Evolutionary conservation across 2,888 invertebrate species (phyloP).

Genomic region (Xestia xanthographa): DNA sequence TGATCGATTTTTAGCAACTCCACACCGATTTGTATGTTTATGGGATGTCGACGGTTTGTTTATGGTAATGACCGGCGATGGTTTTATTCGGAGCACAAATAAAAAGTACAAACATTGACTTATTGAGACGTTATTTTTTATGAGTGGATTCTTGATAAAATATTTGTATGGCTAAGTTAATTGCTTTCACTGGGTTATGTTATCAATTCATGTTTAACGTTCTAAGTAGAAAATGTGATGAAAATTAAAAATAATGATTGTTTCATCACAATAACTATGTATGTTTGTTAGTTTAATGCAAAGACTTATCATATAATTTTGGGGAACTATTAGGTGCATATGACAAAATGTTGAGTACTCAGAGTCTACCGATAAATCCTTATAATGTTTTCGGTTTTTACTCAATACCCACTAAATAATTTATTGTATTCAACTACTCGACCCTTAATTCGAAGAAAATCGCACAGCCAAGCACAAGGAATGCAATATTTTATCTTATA

Average conservation of each 20-base stretch:
- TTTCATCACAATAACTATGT: background rate
- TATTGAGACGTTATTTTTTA: conserved; percentile 47
- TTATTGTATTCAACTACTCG: too few relatives aligned
- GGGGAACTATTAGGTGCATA: too few relatives aligned
- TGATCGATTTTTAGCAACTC: conserved; percentile 9
- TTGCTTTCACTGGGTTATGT: conserved; percentile 24
- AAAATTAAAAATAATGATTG: background rate
- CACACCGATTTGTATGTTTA: conserved; percentile 57
- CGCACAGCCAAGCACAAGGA: background rate
- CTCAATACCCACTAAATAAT: too few relatives aligned
- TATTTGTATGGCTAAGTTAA: conserved; percentile 27
- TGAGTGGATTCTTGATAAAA: conserved; percentile 56
- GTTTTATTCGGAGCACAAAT: conserved; percentile 44
- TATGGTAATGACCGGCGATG: conserved; percentile 68
- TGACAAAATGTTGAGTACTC: too few relatives aligned
- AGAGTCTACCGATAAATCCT: too few relatives aligned
- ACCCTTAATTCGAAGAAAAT: too few relatives aligned
- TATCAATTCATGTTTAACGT: background rate
- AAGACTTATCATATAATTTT: background rate
- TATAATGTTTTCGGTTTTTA: too few relatives aligned
- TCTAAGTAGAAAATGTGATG: background rate
- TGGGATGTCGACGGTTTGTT: conserved; percentile 69
- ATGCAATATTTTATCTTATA: background rate
- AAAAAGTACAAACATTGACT: conserved; percentile 43
- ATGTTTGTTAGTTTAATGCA: background rate